Evolutionary conservation across 2,113 vertebrate genomes (phyloP), one percentile per base, ranked within the genome.

Genomic region (Pyrgilauda ruficollis): DNA sequence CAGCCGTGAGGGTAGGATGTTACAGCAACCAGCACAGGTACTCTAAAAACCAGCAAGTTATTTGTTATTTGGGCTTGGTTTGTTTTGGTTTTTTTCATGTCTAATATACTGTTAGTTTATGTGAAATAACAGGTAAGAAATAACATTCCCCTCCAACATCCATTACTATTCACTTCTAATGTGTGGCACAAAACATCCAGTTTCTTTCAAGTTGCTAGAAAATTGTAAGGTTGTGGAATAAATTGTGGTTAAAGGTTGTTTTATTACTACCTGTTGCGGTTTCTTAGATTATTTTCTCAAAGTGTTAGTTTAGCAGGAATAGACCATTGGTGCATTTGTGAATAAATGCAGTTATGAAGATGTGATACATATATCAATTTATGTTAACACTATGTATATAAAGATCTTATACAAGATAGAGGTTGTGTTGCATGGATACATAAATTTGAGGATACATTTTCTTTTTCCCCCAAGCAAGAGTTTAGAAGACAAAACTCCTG

Each of bases 201-300:
- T 80, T 91, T 88, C 82, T 90, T 70, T 94, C 82, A 52, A 89
- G 47, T 41, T 59, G 86, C 33, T 81, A 62, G 56, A 89, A 92
- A 86, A 90, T 23, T 59, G 61, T 55, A 67, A 56, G 28, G 72
- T 23, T 90, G 75, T 83, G 62, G 64, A 90, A 83, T 26, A 61
- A 93, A 77, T 7, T 68, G 83, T 81, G 79, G 82, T 80, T 94
- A 90, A 66, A 81, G 33, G 52, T 33, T 81, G 64, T 19, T 81
- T 92, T 77, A 86, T 70, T 90, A 35, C 72, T 85, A 21, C 33
- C 33, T 77, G 12, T 43, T 90, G 72, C 84, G 87, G 87, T 88
- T 97, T 84, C 73, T 64, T 44, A 37, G 47, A 23, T 58, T 78
- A 67, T 86, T 90, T 79, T 77, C 58, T 89, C 39, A 13, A 70